Conservation (phyloP, 2,113 vertebrate genomes). For the Peromyscus polionotus region DNA sequence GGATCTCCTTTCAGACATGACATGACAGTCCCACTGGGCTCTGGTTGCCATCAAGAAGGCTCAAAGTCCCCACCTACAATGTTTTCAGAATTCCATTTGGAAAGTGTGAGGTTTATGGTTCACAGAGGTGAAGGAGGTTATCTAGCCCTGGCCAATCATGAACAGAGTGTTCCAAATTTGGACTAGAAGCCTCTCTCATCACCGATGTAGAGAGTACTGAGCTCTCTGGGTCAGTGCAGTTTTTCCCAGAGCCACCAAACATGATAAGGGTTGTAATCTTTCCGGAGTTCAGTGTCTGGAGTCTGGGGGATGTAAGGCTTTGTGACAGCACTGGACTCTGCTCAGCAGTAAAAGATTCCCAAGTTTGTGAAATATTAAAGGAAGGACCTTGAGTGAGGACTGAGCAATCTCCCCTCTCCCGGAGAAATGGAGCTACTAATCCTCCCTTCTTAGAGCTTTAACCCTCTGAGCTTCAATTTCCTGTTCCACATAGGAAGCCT, state of each 20-base stretch:
- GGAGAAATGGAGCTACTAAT: not conserved
- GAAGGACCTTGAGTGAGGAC: not conserved
- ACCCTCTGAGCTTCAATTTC: not conserved
- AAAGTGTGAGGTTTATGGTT: not conserved
- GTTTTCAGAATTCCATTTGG: not conserved
- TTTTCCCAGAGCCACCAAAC: not conserved
- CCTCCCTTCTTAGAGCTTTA: not conserved
- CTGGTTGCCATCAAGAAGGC: not conserved
- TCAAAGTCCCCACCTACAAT: not conserved
- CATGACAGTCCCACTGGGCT: not conserved
- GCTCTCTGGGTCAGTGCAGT: not conserved
- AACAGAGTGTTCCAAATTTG: not conserved
- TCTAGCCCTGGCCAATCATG: not conserved
- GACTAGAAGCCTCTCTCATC: not conserved
- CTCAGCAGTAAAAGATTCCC: not conserved
- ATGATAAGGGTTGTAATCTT: not conserved
- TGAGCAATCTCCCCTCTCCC: too few relatives aligned
- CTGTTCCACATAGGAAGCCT: too few relatives aligned
- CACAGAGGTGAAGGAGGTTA: not conserved
- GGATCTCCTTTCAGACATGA: not conserved
- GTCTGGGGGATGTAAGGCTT: not conserved
- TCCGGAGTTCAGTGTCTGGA: not conserved
- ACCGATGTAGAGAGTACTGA: not conserved
- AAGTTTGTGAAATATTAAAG: not conserved
- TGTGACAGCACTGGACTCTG: not conserved